A percentile compares a stretch with the other conserved stretches of the same genome.
These are phyloP conservation scores for Xerus rutilus DNA, from an alignment of 2,797 vertebrate species.

Conservation along the genomic window DNA sequence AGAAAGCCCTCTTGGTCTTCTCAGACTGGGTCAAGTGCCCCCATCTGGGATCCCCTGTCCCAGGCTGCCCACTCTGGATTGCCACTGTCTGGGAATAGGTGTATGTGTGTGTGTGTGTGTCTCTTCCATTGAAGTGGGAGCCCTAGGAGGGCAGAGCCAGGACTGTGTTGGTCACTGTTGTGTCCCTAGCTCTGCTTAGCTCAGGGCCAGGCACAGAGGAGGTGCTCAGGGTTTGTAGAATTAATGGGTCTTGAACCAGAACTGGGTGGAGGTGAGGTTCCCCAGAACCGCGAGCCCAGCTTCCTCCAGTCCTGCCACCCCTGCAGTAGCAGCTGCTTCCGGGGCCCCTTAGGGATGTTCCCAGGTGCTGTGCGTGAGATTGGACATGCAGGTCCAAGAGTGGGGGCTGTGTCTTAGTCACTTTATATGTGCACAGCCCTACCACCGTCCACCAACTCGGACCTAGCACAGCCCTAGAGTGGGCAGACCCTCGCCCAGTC, in stretches of 20 bases:
- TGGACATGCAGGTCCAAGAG: not conserved
- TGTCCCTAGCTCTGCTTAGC: not conserved
- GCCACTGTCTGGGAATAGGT: not conserved
- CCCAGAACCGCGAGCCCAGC: not conserved
- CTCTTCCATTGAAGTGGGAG: not conserved
- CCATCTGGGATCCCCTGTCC: not conserved
- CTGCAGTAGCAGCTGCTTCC: not conserved
- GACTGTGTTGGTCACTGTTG: not conserved
- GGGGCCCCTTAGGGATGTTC: not conserved
- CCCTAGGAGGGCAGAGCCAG: not conserved
- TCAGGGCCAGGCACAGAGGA: not conserved
- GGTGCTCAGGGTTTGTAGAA: not conserved
- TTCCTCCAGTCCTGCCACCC: not conserved
- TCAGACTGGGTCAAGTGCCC: not conserved
- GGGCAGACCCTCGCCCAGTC: not conserved
- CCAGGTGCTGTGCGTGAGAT: not conserved
- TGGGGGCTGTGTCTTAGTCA: not conserved
- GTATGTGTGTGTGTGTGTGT: not conserved
- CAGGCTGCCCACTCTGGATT: not conserved
- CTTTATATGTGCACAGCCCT: conserved; percentile 66
- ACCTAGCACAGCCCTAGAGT: not conserved
- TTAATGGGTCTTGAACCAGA: not conserved
- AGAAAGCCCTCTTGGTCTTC: not conserved
- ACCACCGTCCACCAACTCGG: rapidly evolving
- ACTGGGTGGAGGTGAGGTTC: not conserved